phyloP scores from a whole-genome alignment of 2,797 vertebrate genomes.

The Pempheris klunzingeri region DNA sequence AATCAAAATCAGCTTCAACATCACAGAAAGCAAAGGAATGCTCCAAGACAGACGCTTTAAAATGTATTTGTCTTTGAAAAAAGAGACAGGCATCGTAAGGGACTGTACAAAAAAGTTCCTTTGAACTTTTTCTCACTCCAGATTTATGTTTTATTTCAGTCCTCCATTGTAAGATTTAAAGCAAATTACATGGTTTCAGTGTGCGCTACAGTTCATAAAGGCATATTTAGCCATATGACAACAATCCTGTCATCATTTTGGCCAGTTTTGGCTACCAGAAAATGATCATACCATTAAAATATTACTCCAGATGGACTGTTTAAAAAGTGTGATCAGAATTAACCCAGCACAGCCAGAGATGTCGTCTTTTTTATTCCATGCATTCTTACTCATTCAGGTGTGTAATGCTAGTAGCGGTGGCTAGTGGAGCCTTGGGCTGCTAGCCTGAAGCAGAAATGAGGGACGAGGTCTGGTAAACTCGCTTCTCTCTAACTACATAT shows the following conservation, averaged over 20 bases:
- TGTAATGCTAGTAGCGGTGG: neutral
- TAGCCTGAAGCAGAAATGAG: neutral
- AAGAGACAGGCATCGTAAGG: slow-evolving; percentile 36
- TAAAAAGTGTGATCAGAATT: too few relatives aligned
- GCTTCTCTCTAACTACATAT: too few relatives aligned
- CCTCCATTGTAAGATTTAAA: neutral
- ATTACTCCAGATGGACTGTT: too few relatives aligned
- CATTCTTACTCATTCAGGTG: neutral
- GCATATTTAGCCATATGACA: neutral
- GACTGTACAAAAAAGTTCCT: slow-evolving; percentile 34
- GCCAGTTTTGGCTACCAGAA: neutral
- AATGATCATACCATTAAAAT: neutral
- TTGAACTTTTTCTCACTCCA: neutral
- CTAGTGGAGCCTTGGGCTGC: neutral
- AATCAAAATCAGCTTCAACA: slow-evolving; percentile 77
- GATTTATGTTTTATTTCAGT: neutral
- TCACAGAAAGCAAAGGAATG: slow-evolving; percentile 67
- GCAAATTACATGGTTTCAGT: neutral
- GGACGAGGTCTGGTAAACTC: neutral
- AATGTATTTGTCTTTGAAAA: slow-evolving; percentile 50
- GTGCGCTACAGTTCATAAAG: neutral
- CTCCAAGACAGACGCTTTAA: slow-evolving; percentile 49
- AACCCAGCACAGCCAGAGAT: too few relatives aligned
- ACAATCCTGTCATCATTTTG: neutral
- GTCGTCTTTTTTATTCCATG: neutral